Evolutionary conservation across 92 coral and sea anemone species (phyloP).

Genomic region (Zoanthus sansibaricus): DNA sequence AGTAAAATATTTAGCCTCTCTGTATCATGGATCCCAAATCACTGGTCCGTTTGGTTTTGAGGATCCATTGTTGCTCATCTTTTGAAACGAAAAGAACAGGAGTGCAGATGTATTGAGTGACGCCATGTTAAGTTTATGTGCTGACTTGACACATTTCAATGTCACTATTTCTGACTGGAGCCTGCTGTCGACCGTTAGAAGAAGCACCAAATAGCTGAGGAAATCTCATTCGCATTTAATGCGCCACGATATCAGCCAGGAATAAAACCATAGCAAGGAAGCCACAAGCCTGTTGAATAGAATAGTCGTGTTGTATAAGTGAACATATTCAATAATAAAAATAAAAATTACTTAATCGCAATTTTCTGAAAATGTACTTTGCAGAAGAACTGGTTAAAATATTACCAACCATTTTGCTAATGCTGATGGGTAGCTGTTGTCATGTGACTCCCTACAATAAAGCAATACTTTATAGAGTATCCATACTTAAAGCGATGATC

Average conservation of each 20-base stretch:
- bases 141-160: conserved; percentile 32
- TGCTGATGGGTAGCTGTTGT: too few relatives aligned
- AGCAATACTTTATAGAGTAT: neutral
- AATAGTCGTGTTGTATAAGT: too few relatives aligned
- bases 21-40: too few relatives aligned
- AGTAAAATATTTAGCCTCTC: too few relatives aligned
- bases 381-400: neutral
- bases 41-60: too few relatives aligned
- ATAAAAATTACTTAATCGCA: neutral
- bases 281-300: conserved; percentile 29
- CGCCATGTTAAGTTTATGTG: neutral
- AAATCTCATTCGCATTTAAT: conserved; percentile 31
- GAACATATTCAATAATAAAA: too few relatives aligned
- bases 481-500: too few relatives aligned
- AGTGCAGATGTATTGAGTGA: too few relatives aligned
- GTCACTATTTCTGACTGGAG: neutral
- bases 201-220: conserved; percentile 18
- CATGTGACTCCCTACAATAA: too few relatives aligned
- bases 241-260: conserved; percentile 29
- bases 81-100: too few relatives aligned
- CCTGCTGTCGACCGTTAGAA: neutral
- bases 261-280: conserved; percentile 41
- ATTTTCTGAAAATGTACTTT: neutral
- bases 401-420: too few relatives aligned
- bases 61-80: too few relatives aligned